Base-by-base conservation (phyloP, 2,113 vertebrate species). In the Lutjanus erythropterus region DNA sequence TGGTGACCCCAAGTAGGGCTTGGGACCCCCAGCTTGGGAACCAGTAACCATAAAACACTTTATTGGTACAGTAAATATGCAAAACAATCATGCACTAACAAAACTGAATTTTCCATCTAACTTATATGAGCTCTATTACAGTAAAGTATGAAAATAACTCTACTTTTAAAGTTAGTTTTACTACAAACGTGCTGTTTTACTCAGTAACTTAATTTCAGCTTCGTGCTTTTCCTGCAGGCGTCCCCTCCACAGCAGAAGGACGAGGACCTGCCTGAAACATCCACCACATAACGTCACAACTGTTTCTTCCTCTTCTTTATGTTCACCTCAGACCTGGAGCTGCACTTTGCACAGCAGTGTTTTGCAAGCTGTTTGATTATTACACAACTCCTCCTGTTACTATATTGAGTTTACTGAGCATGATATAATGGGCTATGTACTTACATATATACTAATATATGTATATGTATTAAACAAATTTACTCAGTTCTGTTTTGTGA, bases 261-360 rank as follows among this genome's bases (percentile, higher is more conserved):
- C 37, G 0, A 10, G 31, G 33, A 19, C 50, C 2, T 10, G 11
- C 3, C 11, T 67, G 44, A 37, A 44, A 23, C 21, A 15, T 16
- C 16, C 3, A 18, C 31, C 29, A 37, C 31, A 18, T 3, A 0
- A 19, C 7, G 7, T 62, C 12, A 41, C 35, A 11, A 31, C 8
- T 6, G 16, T 33, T 18, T 33, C 16, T n/a, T 16, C 27, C 12
- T 64, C 19, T 10, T 67, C 31, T 47, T 16, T 61, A 29, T 25
- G 60, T 18, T 9, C 49, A 19, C 44, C 21, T 6, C 19, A 18
- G 4, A 8, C 11, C 2, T n/a, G 9, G 25, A 64, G 29, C 18
- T 70, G 68, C 11, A 56, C 81, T 83, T 89, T 83, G 68, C 46
- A 59, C 84, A 9, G 19, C 1, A 19, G 6, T 31, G 44, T 62